phyloP scores from a whole-genome alignment of 1,140 invertebrate species.

The Notospermus geniculatus region DNA sequence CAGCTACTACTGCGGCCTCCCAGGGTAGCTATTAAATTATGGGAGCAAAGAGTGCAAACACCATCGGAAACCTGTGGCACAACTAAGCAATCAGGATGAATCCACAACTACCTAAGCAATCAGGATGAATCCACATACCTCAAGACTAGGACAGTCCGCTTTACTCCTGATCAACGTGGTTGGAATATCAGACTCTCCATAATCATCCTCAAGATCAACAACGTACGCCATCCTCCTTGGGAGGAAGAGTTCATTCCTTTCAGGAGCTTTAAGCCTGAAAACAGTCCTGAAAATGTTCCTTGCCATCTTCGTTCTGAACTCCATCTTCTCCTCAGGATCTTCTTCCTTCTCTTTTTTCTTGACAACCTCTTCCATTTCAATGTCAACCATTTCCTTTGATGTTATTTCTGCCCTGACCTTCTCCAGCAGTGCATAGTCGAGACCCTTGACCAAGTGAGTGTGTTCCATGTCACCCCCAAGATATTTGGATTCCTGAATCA shows the following conservation, averaged over 20 bases:
- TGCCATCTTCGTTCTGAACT: constrained; percentile 32
- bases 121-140: constrained; percentile 50
- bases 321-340: constrained; percentile 66
- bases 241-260: constrained; percentile 91
- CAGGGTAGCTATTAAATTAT: no score
- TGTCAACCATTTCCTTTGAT: constrained; percentile 12
- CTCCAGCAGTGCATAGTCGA: constrained; percentile 98
- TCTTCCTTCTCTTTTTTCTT: constrained; percentile 82
- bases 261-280: constrained; percentile 57
- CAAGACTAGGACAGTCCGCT: constrained; percentile 81
- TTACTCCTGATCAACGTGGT: constrained; percentile 94
- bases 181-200: constrained; percentile 88
- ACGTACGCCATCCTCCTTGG: constrained; percentile 97
- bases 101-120: no score
- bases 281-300: constrained; percentile 58
- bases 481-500: constrained; percentile 99
- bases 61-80: no score
- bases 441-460: constrained; percentile 99
- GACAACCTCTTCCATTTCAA: constrained; percentile 33
- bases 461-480: constrained; percentile 99
- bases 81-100: no score
- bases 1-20: no score
- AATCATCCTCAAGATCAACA: constrained; percentile 91
- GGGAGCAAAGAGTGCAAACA: no score
- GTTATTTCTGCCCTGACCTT: constrained; percentile 84